Evolutionary conservation across 23 tunicate genomes (phyloP).

Genomic region (Botrylloides violaceus): DNA sequence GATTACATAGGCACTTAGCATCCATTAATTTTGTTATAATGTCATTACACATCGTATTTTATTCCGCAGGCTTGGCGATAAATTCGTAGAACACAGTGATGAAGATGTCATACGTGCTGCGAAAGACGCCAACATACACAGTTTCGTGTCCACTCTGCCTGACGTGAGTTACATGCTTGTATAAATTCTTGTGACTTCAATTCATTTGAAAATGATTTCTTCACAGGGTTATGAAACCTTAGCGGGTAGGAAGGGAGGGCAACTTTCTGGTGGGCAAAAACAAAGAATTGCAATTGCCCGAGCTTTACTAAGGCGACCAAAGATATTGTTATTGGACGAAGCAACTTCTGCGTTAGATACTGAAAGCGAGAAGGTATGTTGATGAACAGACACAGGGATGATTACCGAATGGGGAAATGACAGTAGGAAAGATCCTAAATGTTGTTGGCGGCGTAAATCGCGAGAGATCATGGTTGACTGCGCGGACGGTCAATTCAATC

Average conservation of each 20-base stretch:
- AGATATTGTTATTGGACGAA: conserved; percentile 46
- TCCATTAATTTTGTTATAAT: neutral
- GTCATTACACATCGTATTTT: neutral
- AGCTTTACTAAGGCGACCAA: conserved; percentile 38
- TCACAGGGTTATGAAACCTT: conserved; percentile 31
- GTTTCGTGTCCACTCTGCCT: conserved; percentile 6
- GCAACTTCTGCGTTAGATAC: conserved; percentile 61
- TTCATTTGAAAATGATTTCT: neutral
- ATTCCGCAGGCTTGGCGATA: conserved; percentile 11
- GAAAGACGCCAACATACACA: conserved; percentile 17
- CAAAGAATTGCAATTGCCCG: conserved; percentile 56
- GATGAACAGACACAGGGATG: too few species aligned
- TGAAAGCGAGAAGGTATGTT: conserved; percentile 61
- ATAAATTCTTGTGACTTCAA: neutral
- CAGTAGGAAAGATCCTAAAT: too few species aligned
- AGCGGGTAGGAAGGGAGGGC: conserved; percentile 43
- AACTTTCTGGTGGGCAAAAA: conserved; percentile 57
- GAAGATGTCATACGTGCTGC: conserved; percentile 15
- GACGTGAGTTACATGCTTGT: conserved; percentile 10
- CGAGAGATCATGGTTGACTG: too few species aligned
- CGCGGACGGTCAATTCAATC: too few species aligned
- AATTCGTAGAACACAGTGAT: neutral
- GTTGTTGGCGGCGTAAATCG: too few species aligned
- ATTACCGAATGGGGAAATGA: too few species aligned
- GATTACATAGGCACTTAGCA: neutral